Conservation (phyloP, 2,888 invertebrate species). For the Ellobium chinense region DNA sequence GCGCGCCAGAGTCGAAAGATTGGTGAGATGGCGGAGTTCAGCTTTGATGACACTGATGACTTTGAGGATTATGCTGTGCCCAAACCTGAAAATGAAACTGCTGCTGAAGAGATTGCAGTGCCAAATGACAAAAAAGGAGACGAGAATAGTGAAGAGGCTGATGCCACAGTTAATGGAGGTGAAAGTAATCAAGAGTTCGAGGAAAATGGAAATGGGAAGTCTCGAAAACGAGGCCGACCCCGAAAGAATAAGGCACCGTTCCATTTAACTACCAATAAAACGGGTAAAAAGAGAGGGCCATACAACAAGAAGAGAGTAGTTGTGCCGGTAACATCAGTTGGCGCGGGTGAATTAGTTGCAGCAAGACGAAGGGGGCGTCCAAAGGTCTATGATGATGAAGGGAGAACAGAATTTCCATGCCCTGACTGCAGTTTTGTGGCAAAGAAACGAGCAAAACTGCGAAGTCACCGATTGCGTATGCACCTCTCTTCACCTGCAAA, state of each 20-base stretch:
- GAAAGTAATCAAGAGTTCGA: slow-evolving; percentile 14
- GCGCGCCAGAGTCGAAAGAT: slow-evolving; percentile 31
- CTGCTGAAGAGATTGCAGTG: neutral
- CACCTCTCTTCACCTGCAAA: slow-evolving; percentile 55
- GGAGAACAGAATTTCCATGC: slow-evolving; percentile 50
- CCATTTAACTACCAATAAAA: slow-evolving; percentile 14
- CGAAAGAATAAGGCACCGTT: slow-evolving; percentile 32
- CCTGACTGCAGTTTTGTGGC: slow-evolving; percentile 57
- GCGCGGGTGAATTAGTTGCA: neutral
- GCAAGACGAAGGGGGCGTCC: slow-evolving; percentile 39
- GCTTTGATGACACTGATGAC: slow-evolving; percentile 10
- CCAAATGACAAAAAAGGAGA: slow-evolving; percentile 1
- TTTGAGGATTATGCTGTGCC: neutral
- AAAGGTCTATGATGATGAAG: slow-evolving; percentile 44
- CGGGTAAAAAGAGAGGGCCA: slow-evolving; percentile 15
- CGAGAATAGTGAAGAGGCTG: neutral
- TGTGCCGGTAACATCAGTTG: neutral
- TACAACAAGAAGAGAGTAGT: neutral
- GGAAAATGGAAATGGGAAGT: slow-evolving; percentile 7
- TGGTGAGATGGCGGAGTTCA: neutral
- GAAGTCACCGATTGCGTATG: slow-evolving; percentile 53
- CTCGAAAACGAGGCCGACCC: slow-evolving; percentile 33
- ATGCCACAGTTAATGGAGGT: slow-evolving; percentile 35
- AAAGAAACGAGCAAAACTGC: slow-evolving; percentile 52
- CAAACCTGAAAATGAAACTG: neutral